These are phyloP conservation scores for Hypomecis punctinalis DNA, from an alignment of 2,888 invertebrate species.

Conservation along the genomic window DNA sequence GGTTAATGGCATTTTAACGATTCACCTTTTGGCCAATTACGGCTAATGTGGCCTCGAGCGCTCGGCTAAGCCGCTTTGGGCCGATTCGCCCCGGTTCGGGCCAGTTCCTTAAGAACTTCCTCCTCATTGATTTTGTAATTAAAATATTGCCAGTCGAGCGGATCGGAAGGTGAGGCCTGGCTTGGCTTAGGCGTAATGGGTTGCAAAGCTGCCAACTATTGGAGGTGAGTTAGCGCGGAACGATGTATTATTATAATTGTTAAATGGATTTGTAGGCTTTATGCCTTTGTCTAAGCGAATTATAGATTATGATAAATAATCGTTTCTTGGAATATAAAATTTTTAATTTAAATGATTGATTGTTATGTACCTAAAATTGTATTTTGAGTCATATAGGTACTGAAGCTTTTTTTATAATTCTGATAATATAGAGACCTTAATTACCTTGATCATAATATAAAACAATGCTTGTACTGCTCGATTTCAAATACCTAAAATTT, in stretches of 20 bases:
- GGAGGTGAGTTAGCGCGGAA: background rate
- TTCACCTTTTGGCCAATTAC: constrained; percentile 39
- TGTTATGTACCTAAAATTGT: no score
- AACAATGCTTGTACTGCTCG: no score
- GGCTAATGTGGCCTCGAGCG: constrained; percentile 27
- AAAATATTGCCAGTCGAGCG: constrained; percentile 25
- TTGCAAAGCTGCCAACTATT: constrained; percentile 18
- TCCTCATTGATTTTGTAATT: constrained; percentile 33
- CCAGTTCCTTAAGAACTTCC: constrained; percentile 27
- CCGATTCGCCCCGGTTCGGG: constrained; percentile 13
- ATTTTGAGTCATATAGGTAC: no score
- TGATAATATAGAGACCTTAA: no score
- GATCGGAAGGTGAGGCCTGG: constrained; percentile 7
- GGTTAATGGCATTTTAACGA: constrained; percentile 55
- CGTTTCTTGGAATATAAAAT: no score
- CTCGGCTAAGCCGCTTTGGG: constrained; percentile 27
- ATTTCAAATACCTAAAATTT: no score
- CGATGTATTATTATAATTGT: background rate
- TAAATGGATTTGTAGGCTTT: background rate
- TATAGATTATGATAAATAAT: no score
- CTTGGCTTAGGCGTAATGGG: constrained; percentile 8
- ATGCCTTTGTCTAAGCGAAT: no score
- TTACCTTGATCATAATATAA: no score
- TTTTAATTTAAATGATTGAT: no score
- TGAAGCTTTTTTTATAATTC: no score